phyloP scores from a whole-genome alignment of 2,113 vertebrate genomes.

The Neodon shergylaensis region DNA sequence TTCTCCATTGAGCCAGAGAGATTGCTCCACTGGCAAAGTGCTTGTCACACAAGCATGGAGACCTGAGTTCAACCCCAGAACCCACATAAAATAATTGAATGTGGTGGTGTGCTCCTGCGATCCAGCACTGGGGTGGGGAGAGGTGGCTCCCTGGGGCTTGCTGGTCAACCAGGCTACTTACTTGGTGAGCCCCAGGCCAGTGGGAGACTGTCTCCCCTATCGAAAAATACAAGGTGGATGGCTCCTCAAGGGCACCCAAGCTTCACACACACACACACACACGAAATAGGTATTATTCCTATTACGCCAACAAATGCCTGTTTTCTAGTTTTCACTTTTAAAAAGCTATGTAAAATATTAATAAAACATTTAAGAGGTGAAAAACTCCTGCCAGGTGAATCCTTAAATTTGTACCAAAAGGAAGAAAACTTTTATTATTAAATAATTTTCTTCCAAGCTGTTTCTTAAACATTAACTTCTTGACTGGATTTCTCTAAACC shows the following conservation, averaged over 20 bases:
- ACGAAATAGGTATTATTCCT: background rate
- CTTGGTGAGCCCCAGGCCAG: background rate
- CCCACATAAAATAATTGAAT: too few species aligned
- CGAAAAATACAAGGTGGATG: background rate
- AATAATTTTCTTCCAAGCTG: constrained; percentile 32
- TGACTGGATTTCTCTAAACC: background rate
- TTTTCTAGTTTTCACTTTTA: background rate
- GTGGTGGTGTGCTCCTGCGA: background rate
- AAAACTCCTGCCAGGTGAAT: constrained; percentile 44
- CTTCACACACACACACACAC: background rate
- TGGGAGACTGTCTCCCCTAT: background rate
- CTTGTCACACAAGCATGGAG: too few species aligned
- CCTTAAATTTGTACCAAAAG: background rate
- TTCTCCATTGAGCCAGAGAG: background rate
- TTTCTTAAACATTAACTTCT: constrained; percentile 18
- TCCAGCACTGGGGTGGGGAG: background rate
- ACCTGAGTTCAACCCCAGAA: background rate
- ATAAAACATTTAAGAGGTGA: background rate
- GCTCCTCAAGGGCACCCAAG: background rate
- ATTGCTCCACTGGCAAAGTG: background rate
- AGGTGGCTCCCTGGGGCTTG: background rate
- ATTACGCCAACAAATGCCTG: background rate
- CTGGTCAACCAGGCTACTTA: background rate
- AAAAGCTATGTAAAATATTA: constrained; percentile 30
- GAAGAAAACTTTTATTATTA: constrained; percentile 6